Conservation (phyloP, 2,888 invertebrate species). For the Agrochola litura region DNA sequence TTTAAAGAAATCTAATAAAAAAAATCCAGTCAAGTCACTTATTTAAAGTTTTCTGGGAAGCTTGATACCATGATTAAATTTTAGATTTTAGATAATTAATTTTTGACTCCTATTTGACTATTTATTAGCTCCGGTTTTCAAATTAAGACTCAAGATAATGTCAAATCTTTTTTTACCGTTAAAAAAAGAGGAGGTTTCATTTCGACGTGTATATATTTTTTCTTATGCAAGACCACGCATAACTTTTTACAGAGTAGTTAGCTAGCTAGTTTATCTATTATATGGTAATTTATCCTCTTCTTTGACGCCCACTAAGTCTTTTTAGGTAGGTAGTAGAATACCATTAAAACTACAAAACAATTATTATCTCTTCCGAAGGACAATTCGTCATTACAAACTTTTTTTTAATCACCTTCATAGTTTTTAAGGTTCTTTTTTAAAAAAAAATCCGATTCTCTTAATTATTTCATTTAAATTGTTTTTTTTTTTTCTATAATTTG, state of each 20-base stretch:
- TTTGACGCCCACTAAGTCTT: neutral
- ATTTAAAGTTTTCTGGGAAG: neutral
- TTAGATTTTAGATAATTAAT: too few species aligned
- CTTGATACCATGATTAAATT: neutral
- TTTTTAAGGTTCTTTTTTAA: neutral
- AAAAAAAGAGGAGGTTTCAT: neutral
- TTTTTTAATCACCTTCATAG: neutral
- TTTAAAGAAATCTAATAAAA: neutral
- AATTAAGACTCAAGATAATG: neutral
- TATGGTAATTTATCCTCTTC: neutral
- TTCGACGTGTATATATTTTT: neutral
- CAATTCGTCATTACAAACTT: neutral
- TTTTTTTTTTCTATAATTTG: neutral
- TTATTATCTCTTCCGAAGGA: conserved; percentile 5
- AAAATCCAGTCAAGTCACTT: neutral
- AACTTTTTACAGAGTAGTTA: neutral
- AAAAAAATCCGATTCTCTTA: neutral
- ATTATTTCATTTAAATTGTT: neutral
- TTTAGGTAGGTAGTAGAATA: neutral
- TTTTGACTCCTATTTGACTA: neutral
- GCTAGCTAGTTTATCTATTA: neutral
- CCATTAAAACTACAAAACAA: neutral
- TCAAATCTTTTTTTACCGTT: too few species aligned
- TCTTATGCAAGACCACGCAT: too few species aligned
- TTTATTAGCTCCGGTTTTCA: neutral